These are phyloP conservation scores for Harmothoe impar DNA, from an alignment of 2,888 invertebrate genomes.

Conservation along the genomic window DNA sequence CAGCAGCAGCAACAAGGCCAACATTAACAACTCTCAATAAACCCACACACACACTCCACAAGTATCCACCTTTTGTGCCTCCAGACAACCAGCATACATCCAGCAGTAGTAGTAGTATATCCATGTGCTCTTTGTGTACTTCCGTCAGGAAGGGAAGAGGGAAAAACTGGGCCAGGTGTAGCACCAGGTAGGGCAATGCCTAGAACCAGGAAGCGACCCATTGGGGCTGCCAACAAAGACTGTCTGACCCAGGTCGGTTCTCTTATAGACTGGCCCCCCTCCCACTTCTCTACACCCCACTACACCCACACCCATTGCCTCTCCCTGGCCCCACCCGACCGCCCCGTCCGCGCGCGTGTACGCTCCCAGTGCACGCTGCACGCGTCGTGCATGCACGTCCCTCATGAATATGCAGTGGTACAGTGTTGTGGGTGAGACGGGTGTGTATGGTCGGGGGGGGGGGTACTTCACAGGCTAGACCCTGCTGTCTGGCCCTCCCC, in stretches of 20 bases:
- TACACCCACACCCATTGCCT: not conserved
- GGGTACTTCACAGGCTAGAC: not conserved
- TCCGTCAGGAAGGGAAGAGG: not conserved
- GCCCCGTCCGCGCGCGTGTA: conserved; percentile 6
- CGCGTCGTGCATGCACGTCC: conserved; percentile 44
- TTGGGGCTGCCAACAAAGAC: conserved; percentile 30
- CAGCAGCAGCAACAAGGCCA: conserved; percentile 19
- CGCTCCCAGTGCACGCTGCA: not conserved
- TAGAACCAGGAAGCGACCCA: conserved; percentile 39
- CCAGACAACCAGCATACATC: not conserved
- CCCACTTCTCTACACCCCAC: not conserved
- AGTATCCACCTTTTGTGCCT: conserved; percentile 41
- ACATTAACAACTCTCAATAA: not conserved
- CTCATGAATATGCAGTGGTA: conserved; percentile 55
- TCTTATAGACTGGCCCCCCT: conserved; percentile 11
- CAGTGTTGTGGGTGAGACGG: not conserved
- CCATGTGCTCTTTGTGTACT: conserved; percentile 22
- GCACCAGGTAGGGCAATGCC: not conserved
- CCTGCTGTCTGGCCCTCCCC: no score
- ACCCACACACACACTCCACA: not conserved
- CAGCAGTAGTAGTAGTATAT: conserved; percentile 34
- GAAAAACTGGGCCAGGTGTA: conserved; percentile 7
- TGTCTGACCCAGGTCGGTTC: conserved; percentile 43
- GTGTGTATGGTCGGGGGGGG: not conserved
- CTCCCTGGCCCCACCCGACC: conserved; percentile 28